These are phyloP conservation scores for Coracopsis vasa DNA, from an alignment of 2,113 vertebrate species.

Conservation along the genomic window DNA sequence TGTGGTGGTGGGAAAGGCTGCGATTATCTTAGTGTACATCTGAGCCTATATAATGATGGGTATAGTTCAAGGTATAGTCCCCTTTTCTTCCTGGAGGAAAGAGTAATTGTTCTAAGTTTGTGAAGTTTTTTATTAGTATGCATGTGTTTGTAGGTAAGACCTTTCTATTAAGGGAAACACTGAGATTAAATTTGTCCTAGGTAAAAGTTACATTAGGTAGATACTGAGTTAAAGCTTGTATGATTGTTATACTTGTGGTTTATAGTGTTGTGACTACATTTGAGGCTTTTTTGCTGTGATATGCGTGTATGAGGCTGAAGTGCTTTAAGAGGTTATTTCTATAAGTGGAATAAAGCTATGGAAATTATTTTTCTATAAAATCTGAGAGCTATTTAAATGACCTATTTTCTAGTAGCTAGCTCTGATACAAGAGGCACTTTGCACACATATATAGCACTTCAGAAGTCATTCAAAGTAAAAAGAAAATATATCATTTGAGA, in stretches of 20 bases:
- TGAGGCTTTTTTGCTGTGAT: not conserved
- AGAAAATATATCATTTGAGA: not conserved
- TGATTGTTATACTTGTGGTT: not conserved
- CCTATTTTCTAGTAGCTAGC: not conserved
- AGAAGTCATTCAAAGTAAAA: not conserved
- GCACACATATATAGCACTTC: not conserved
- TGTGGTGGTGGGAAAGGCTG: not conserved
- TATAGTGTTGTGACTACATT: not conserved
- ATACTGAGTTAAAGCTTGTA: not conserved
- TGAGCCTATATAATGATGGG: not conserved
- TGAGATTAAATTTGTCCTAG: not conserved
- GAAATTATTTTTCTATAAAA: not conserved
- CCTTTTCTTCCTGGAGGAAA: not conserved
- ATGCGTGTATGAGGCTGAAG: accelerated
- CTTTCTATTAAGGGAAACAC: not conserved
- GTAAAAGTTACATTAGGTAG: not conserved
- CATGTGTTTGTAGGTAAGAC: accelerated
- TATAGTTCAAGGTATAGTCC: accelerated
- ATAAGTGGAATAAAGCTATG: not conserved
- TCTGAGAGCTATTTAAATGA: not conserved
- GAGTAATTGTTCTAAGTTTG: not conserved
- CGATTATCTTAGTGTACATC: not conserved
- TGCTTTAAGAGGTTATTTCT: conserved; percentile 3
- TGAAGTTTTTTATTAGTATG: not conserved
- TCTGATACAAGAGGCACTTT: not conserved